phyloP scores from a whole-genome alignment of 2,888 invertebrate genomes.

The Thera britannica region DNA sequence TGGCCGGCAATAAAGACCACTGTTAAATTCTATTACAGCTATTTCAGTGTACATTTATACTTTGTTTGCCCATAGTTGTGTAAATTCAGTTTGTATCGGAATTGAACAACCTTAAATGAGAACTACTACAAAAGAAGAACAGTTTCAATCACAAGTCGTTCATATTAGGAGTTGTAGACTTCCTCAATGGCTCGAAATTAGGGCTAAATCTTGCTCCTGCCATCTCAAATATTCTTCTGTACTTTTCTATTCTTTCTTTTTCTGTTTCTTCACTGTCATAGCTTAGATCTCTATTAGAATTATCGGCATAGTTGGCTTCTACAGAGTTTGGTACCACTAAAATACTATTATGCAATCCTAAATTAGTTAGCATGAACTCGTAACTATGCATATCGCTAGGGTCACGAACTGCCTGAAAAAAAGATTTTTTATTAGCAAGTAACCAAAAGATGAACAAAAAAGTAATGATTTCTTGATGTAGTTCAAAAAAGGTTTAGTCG shows the following conservation, averaged over 20 bases:
- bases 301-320: not conserved
- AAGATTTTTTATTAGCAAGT: not conserved
- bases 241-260: slow-evolving; percentile 7
- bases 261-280: slow-evolving; percentile 15
- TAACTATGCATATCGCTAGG: not conserved
- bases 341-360: not conserved
- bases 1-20: no score
- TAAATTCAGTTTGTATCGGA: no score
- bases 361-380: not conserved
- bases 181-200: not conserved
- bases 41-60: no score
- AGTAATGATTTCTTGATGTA: no score
- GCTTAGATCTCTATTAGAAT: slow-evolving; percentile 2
- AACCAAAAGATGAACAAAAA: not conserved
- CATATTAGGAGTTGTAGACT: slow-evolving; percentile 10
- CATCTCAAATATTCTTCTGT: slow-evolving; percentile 24
- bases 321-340: not conserved
- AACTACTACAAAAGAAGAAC: no score
- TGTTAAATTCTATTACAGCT: no score
- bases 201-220: slow-evolving; percentile 28
- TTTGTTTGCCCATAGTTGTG: no score
- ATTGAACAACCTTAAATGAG: no score
- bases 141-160: slow-evolving; percentile 1
- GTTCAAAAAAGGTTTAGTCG: no score
- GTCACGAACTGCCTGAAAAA: slow-evolving; percentile 2